Evolutionary conservation across 2,113 vertebrate genomes (phyloP), one percentile per base, ranked within the genome.

Genomic region (Psephotus haematonotus): DNA sequence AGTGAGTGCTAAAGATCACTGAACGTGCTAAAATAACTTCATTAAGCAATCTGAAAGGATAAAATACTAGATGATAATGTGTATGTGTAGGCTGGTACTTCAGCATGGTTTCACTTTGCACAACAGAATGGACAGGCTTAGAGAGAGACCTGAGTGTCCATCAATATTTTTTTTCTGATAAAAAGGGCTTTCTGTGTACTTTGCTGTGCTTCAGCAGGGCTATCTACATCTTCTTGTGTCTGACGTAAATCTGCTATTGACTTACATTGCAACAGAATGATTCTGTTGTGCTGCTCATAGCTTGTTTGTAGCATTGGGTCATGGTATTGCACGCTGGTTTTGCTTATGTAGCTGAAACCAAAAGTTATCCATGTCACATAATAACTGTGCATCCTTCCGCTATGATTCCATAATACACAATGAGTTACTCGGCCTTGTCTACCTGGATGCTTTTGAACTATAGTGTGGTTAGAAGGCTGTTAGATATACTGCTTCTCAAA

Each of bases 11-110:
- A 5, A 55, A 85, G 75, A 90, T 92, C 87, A 76, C 75, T 69
- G 78, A 16, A 87, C 77, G 31, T 39, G 75, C 90, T 92, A 55
- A 77, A 93, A 90, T 86, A 81, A 88, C 83, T 95, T 95, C 64
- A 78, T 95, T 93, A 90, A 88, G 92, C 90, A 86, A 59, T 92
- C 68, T 90, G 79, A 94, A 80, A 76, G 93, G 60, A 55, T 86
- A 92, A 80, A 94, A 87, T 33, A 37, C 74, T 63, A 27, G 74
- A 28, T 0, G 0, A 63, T 92, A 62, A 53, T n/a, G 52, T 71
- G 43, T 10, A 17, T 76, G 41, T 92, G 83, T 78, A 60, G 80
- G 68, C 90, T 91, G 50, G 22, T 70, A 57, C 67, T 95, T 91
- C 57, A 93, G 47, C 6, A 1, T 1, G 2, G 75, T 94, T 90